A percentile compares a stretch with the other conserved stretches of the same genome.
Evolutionary conservation across 2,113 vertebrate genomes (phyloP).

Genomic region (Suricata suricatta): DNA sequence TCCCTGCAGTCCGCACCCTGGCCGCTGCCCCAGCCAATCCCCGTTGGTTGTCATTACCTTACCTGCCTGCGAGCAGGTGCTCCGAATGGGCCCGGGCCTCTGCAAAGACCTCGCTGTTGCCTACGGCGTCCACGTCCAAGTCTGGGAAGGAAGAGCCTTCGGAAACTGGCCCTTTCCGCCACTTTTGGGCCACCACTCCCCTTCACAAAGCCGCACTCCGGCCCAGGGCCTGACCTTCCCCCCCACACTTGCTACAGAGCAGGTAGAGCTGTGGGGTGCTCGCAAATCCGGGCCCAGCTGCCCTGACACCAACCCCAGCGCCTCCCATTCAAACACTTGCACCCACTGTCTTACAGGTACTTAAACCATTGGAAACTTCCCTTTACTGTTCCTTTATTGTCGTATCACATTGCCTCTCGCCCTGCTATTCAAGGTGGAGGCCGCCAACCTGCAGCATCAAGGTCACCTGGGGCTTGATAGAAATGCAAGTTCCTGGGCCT

Average conservation of each 20-base stretch:
- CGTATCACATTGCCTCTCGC: neutral
- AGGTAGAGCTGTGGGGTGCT: neutral
- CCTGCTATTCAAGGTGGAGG: neutral
- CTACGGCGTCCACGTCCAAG: neutral
- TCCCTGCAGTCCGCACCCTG: neutral
- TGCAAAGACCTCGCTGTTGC: neutral
- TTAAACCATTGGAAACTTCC: neutral
- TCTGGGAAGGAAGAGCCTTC: neutral
- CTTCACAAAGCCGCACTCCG: neutral
- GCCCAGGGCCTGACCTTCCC: neutral
- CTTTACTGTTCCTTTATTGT: neutral
- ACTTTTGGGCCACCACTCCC: neutral
- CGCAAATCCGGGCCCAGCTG: neutral
- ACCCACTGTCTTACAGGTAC: neutral
- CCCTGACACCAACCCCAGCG: neutral
- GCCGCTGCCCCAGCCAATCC: neutral
- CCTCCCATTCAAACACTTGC: neutral
- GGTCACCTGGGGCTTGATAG: neutral
- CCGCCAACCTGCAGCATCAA: neutral
- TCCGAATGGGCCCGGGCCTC: neutral
- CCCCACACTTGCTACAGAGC: neutral
- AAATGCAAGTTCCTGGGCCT: neutral
- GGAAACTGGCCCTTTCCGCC: neutral
- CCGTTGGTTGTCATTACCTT: neutral
- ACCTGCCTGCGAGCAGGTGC: neutral